Conservation (phyloP, 2,797 vertebrate genomes). For the Pelochelys cantorii region DNA sequence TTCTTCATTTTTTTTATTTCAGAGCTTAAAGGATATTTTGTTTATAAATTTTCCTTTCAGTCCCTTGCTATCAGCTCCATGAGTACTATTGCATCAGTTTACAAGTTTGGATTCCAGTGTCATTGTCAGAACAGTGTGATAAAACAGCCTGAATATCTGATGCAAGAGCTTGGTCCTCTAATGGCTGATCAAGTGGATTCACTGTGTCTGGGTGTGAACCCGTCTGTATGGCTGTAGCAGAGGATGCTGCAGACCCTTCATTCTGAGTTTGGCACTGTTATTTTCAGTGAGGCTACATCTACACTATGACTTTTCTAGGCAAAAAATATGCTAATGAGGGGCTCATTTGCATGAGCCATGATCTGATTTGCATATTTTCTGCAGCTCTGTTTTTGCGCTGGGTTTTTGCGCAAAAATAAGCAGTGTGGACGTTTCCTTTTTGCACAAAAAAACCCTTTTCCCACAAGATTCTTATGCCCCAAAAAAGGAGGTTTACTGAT, state of each 20-base stretch:
- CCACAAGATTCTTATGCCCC: no score
- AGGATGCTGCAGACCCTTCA: not conserved
- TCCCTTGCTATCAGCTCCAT: not conserved
- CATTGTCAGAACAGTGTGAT: slow-evolving; percentile 48
- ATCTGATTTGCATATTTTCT: no score
- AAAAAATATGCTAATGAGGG: no score
- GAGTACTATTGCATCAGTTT: slow-evolving; percentile 65
- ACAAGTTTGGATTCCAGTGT: slow-evolving; percentile 31
- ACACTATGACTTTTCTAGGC: no score
- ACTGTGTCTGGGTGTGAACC: not conserved
- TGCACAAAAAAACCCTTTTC: no score
- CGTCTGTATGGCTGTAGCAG: not conserved
- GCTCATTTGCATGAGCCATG: no score
- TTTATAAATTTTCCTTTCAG: slow-evolving; percentile 5
- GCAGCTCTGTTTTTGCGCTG: no score
- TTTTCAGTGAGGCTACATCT: not conserved
- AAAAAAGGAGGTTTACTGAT: no score
- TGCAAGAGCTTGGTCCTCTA: slow-evolving; percentile 45
- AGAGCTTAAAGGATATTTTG: not conserved
- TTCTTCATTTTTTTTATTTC: not conserved
- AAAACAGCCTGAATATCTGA: slow-evolving; percentile 62
- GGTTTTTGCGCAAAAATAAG: no score
- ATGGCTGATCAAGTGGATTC: slow-evolving; percentile 31
- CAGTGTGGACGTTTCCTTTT: no score
- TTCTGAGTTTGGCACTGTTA: not conserved